Percentiles rank a stretch among this genome's conserved stretches.
phyloP scores from a whole-genome alignment of 2,888 invertebrate species.

The Caradrina kadenii region DNA sequence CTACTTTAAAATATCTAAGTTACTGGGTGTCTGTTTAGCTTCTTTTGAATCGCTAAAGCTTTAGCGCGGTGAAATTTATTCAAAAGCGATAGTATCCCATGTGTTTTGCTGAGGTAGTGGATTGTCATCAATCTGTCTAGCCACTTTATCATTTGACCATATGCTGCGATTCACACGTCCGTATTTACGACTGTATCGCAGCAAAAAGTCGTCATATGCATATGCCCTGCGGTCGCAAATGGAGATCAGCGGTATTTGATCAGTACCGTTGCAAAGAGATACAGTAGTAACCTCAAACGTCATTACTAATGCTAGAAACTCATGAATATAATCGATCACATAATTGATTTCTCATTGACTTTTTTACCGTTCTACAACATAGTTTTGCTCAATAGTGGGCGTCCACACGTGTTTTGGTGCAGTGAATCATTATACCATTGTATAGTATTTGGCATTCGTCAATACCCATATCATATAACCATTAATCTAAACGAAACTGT shows the following conservation, averaged over 20 bases:
- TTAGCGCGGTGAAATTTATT: constrained; percentile 13
- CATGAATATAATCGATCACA: constrained; percentile 69
- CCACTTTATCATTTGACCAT: constrained; percentile 50
- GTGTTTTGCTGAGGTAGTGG: constrained; percentile 20
- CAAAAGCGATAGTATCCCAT: constrained; percentile 14
- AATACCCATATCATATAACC: constrained; percentile 51
- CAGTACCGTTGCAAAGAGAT: constrained; percentile 59
- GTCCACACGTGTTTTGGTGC: constrained; percentile 60
- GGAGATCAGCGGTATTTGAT: constrained; percentile 55
- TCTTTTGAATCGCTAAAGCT: not conserved
- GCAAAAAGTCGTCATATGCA: constrained; percentile 54
- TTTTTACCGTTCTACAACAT: constrained; percentile 82
- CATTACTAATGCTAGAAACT: constrained; percentile 60
- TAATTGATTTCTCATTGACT: constrained; percentile 75
- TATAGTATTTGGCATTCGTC: constrained; percentile 59
- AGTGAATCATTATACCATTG: constrained; percentile 63
- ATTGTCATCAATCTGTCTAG: constrained; percentile 46
- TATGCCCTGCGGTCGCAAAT: constrained; percentile 52
- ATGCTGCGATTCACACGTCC: constrained; percentile 24
- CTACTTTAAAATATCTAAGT: too few species aligned
- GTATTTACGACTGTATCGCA: constrained; percentile 27
- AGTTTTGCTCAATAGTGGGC: constrained; percentile 74
- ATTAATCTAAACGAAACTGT: constrained; percentile 62
- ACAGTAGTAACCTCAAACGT: constrained; percentile 51
- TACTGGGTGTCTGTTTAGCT: too few species aligned